Conservation (phyloP, 2,113 vertebrate species). For the Picathartes gymnocephalus region DNA sequence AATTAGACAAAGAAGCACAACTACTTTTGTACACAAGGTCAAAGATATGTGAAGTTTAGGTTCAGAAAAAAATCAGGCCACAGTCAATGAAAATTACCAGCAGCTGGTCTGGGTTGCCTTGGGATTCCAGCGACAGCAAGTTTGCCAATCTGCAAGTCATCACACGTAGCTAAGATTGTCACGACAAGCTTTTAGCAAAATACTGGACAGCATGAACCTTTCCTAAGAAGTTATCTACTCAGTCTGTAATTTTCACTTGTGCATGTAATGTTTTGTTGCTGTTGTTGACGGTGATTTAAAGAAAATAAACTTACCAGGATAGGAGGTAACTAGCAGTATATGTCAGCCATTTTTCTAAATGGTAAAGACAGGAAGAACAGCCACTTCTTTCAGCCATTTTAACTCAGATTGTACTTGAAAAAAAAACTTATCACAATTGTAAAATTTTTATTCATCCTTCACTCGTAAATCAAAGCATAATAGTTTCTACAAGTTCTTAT, state of each 20-base stretch:
- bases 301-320: background rate
- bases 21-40: background rate
- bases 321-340: background rate
- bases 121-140: background rate
- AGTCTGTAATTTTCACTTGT: background rate
- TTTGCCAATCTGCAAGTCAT: background rate
- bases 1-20: background rate
- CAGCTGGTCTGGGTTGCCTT: background rate
- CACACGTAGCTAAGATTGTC: background rate
- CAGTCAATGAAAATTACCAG: background rate
- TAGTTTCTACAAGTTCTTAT: background rate
- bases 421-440: background rate
- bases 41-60: background rate
- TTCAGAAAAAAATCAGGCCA: background rate
- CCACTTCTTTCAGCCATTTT: background rate
- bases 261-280: background rate
- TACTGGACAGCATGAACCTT: background rate
- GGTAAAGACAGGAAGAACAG: background rate
- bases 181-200: background rate
- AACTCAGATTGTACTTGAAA: background rate
- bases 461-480: background rate
- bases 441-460: conserved; percentile 14
- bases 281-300: background rate
- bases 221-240: background rate
- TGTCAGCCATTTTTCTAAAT: background rate